phyloP scores from a whole-genome alignment of 2,888 invertebrate genomes.

The Prosapia bicincta region DNA sequence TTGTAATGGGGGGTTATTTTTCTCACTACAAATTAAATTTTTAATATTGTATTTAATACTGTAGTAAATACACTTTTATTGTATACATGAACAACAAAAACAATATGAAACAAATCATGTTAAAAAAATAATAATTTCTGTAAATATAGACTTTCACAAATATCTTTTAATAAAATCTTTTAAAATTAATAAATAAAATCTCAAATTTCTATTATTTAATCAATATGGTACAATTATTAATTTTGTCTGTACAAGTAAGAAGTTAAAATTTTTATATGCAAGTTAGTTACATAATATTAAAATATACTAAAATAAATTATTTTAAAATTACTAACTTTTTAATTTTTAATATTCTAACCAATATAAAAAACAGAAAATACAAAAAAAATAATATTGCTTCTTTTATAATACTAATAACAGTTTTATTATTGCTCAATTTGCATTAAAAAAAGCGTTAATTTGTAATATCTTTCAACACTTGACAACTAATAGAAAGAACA shows the following conservation, averaged over 20 bases:
- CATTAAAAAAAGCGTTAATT: too few relatives aligned
- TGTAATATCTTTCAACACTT: too few relatives aligned
- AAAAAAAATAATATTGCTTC: background rate
- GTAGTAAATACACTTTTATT: background rate
- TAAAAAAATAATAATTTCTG: background rate
- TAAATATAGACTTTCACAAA: background rate
- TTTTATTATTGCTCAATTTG: background rate
- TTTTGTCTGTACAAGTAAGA: background rate
- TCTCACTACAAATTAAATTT: background rate
- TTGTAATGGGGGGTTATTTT: too few relatives aligned
- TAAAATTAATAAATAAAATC: background rate
- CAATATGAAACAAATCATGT: background rate
- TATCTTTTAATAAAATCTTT: background rate
- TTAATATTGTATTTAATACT: background rate
- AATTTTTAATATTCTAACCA: background rate
- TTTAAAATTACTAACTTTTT: background rate
- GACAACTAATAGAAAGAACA: too few relatives aligned
- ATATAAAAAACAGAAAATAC: background rate
- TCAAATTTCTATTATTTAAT: background rate
- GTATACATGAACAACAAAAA: background rate
- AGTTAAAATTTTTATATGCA: background rate
- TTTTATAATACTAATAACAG: background rate
- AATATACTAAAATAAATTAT: background rate
- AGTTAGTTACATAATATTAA: background rate
- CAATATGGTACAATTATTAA: background rate